Percentiles rank a stretch among this genome's conserved stretches.
Conservation (phyloP, 2,797 vertebrate genomes). For the Lates japonicus region DNA sequence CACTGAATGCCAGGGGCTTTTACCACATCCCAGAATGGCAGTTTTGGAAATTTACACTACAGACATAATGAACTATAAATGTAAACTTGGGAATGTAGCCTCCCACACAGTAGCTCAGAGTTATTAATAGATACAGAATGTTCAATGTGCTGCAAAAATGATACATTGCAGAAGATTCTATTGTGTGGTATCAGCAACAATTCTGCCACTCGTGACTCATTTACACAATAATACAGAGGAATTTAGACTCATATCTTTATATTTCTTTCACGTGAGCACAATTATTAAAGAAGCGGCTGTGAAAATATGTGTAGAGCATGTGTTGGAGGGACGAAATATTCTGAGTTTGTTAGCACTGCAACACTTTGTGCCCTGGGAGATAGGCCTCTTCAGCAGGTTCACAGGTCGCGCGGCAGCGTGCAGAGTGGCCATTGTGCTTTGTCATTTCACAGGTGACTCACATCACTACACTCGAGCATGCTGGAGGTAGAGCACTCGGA, state of each 20-base stretch:
- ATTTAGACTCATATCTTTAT: conserved; percentile 38
- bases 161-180: conserved; percentile 47
- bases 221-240: conserved; percentile 27
- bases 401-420: conserved; percentile 82
- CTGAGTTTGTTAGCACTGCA: conserved; percentile 78
- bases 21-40: conserved; percentile 82
- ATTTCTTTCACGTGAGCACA: conserved; percentile 28
- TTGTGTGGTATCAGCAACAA: conserved; percentile 49
- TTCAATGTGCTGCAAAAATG: conserved; percentile 52
- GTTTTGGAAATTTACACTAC: conserved; percentile 81
- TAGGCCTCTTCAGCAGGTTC: conserved; percentile 87
- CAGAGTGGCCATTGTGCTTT: conserved; percentile 89
- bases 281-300: conserved; percentile 52
- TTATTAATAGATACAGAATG: conserved; percentile 76
- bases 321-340: conserved; percentile 75
- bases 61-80: conserved; percentile 83
- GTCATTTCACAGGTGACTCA: conserved; percentile 90
- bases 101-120: conserved; percentile 71
- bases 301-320: conserved; percentile 44
- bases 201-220: conserved; percentile 40
- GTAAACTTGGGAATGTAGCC: conserved; percentile 79
- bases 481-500: conserved; percentile 86
- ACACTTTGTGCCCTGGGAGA: conserved; percentile 86
- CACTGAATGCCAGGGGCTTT: conserved; percentile 81
- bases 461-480: conserved; percentile 88